Evolutionary conservation across 2,797 vertebrate genomes (phyloP).

Genomic region (Propithecus perrieri): DNA sequence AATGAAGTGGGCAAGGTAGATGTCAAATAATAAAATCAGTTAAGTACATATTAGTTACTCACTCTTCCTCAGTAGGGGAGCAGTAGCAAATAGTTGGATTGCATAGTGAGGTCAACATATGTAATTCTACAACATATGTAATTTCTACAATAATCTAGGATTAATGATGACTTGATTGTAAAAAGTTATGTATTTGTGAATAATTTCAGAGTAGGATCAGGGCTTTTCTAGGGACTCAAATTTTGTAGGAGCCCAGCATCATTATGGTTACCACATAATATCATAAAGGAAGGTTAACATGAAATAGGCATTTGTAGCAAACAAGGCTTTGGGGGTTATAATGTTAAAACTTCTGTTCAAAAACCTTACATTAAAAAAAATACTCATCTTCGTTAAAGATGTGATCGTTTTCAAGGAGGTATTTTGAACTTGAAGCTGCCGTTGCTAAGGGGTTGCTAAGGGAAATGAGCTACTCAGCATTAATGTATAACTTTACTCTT

Average conservation of each 20-base stretch:
- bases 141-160: conserved; percentile 47
- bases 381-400: conserved; percentile 71
- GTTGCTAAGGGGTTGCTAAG: conserved; percentile 78
- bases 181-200: conserved; percentile 44
- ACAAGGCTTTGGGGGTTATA: conserved; percentile 45
- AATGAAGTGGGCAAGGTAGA: background rate
- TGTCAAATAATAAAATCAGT: conserved; percentile 47
- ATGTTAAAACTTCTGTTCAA: conserved; percentile 62
- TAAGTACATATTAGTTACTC: conserved; percentile 29
- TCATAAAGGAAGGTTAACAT: conserved; percentile 10
- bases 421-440: conserved; percentile 75
- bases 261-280: conserved; percentile 13
- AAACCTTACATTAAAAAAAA: conserved; percentile 65
- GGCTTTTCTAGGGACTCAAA: conserved; percentile 23
- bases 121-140: conserved; percentile 43
- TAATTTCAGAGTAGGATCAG: conserved; percentile 35
- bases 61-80: conserved; percentile 38
- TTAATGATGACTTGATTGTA: conserved; percentile 11
- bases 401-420: conserved; percentile 67
- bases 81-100: background rate
- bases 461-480: conserved; percentile 75
- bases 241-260: background rate
- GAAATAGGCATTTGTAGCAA: conserved; percentile 31
- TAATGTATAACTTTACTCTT: conserved; percentile 76
- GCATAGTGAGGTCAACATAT: conserved; percentile 23